Percentiles rank a stretch among this genome's conserved stretches.
Evolutionary conservation across 53 echinoderm and acorn worm species (phyloP).

Genomic region (Luidia sarsii): DNA sequence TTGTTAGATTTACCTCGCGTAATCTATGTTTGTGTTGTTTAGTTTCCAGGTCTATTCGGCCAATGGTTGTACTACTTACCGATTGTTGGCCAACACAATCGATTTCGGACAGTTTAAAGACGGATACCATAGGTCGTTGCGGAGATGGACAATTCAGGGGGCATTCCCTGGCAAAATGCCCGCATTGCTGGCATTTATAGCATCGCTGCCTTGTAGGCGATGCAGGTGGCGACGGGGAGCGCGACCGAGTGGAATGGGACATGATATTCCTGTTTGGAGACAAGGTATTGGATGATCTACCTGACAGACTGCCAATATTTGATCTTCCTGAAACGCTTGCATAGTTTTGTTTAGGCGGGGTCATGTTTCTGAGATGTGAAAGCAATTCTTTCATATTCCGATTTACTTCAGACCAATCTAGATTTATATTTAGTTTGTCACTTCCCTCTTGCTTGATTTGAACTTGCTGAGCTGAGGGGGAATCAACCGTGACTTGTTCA

Average conservation of each 20-base stretch:
- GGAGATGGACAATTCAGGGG: no score
- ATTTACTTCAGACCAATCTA: constrained; percentile 22
- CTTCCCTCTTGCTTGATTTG: not conserved
- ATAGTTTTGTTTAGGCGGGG: no score
- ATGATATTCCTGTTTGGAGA: no score
- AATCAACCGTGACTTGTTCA: not conserved
- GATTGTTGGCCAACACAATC: constrained; percentile 11
- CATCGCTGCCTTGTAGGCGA: no score
- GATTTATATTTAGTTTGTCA: not conserved
- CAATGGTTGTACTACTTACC: not conserved
- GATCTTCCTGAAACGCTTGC: no score
- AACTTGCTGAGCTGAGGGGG: not conserved
- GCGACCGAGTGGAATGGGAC: no score
- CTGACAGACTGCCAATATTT: no score
- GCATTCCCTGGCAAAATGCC: no score
- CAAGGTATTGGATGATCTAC: no score
- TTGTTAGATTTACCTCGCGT: not conserved
- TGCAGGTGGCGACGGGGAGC: no score
- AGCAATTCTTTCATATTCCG: not conserved
- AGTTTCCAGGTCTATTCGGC: not conserved
- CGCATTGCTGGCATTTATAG: no score
- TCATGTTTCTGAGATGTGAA: no score
- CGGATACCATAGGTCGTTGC: not conserved
- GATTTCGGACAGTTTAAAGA: not conserved
- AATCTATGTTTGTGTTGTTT: not conserved